These are phyloP conservation scores for Bombus breviceps DNA, from an alignment of 1,140 invertebrate species.

Conservation along the genomic window DNA sequence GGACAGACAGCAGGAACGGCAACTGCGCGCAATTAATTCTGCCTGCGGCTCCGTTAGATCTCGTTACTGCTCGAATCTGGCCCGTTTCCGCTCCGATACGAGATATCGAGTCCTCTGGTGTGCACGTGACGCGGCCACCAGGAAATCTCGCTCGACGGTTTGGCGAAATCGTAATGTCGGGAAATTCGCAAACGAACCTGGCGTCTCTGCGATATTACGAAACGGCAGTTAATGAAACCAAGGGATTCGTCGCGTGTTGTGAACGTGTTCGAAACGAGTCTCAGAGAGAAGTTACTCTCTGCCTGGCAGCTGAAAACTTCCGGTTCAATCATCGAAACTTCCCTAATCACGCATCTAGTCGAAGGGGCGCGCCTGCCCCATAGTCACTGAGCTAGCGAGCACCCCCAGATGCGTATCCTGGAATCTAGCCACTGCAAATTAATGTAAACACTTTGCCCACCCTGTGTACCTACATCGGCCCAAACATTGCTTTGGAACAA, in stretches of 20 bases:
- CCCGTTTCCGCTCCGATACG: constrained; percentile 20
- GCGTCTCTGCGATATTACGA: background rate
- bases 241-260: background rate
- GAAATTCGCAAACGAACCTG: background rate
- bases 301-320: background rate
- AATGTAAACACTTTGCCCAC: constrained; percentile 36
- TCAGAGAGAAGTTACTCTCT: background rate
- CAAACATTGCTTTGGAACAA: constrained; percentile 11
- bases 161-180: background rate
- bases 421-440: constrained; percentile 9
- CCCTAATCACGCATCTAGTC: constrained; percentile 18
- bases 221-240: background rate
- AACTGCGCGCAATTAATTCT: constrained; percentile 36
- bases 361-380: background rate
- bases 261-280: background rate
- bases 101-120: constrained; percentile 9
- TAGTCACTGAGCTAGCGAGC: background rate
- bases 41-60: constrained; percentile 27
- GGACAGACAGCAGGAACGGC: background rate
- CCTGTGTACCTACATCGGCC: background rate
- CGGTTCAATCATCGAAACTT: constrained; percentile 22
- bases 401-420: background rate
- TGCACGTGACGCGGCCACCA: background rate
- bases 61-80: constrained; percentile 22
- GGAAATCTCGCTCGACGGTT: background rate